Evolutionary conservation across 2,113 vertebrate species (phyloP).

Genomic region (Electrona antarctica): DNA sequence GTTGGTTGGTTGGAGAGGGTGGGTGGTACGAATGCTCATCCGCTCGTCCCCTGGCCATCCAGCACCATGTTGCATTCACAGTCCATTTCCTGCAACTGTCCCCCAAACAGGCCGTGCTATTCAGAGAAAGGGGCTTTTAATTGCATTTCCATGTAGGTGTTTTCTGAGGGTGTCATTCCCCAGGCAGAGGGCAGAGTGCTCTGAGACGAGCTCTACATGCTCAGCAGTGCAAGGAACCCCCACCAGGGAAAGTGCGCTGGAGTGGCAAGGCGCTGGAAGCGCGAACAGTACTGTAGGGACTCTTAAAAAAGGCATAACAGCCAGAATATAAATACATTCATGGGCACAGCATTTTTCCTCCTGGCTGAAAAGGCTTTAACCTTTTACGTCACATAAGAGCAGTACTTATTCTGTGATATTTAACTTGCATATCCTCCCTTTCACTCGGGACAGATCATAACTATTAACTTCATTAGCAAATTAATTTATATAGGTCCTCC

Average conservation of each 20-base stretch:
- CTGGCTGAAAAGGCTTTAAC: constrained; percentile 74
- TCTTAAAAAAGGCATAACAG: constrained; percentile 76
- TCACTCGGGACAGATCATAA: constrained; percentile 48
- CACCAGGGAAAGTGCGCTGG: constrained; percentile 64
- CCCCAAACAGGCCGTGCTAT: constrained; percentile 58
- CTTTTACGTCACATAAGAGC: constrained; percentile 67
- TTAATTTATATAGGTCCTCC: constrained; percentile 45
- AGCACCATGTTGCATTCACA: constrained; percentile 47
- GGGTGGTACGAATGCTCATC: constrained; percentile 38
- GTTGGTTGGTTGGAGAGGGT: constrained; percentile 50
- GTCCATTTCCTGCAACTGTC: constrained; percentile 61
- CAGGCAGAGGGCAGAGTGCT: constrained; percentile 73
- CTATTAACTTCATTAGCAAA: too few species aligned
- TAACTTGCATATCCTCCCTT: constrained; percentile 59
- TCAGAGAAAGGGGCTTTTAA: constrained; percentile 76
- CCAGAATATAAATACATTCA: constrained; percentile 81
- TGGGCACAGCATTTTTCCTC: constrained; percentile 72
- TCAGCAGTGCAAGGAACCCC: constrained; percentile 61
- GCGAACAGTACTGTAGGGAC: constrained; percentile 71
- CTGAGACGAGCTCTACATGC: constrained; percentile 66
- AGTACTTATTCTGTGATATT: constrained; percentile 65
- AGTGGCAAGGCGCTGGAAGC: constrained; percentile 67
- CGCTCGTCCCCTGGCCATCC: constrained; percentile 47
- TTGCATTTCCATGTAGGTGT: constrained; percentile 81
- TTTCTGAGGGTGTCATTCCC: constrained; percentile 73